Evolutionary conservation across 2,888 invertebrate species (phyloP).

Genomic region (Ophion slaviceki): DNA sequence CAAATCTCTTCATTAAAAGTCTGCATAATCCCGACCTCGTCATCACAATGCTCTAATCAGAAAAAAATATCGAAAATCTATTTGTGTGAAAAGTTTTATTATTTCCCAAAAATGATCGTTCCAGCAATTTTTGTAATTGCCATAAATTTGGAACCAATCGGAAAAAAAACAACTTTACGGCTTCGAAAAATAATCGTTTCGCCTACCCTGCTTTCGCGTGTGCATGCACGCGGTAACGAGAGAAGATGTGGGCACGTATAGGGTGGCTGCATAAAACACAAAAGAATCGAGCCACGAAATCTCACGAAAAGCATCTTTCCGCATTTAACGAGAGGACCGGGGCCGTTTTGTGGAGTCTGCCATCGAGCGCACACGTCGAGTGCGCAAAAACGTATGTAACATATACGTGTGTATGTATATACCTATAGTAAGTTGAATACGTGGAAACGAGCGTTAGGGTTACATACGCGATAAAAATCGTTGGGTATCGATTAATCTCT

Average conservation of each 20-base stretch:
- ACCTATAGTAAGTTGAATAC: constrained; percentile 13
- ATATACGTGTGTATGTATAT: background rate
- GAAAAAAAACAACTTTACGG: background rate
- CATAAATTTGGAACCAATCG: background rate
- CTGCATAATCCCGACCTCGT: too few relatives aligned
- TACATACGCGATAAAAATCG: constrained; percentile 68
- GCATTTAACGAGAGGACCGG: constrained; percentile 61
- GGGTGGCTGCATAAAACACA: constrained; percentile 29
- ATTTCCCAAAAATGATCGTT: too few relatives aligned
- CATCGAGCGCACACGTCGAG: constrained; percentile 19
- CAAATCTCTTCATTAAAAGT: too few relatives aligned
- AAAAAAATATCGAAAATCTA: too few relatives aligned
- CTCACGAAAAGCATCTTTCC: constrained; percentile 61
- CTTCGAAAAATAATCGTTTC: background rate
- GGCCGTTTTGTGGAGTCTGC: constrained; percentile 22
- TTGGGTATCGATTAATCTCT: constrained; percentile 69
- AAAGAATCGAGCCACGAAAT: constrained; percentile 59
- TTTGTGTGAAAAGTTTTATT: too few relatives aligned
- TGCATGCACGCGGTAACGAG: constrained; percentile 47
- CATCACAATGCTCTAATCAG: too few relatives aligned
- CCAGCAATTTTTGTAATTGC: too few relatives aligned
- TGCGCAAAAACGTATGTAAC: constrained; percentile 38
- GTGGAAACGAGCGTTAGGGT: constrained; percentile 60
- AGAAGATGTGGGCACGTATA: constrained; percentile 9
- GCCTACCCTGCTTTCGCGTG: background rate